Conservation (phyloP, 2,797 vertebrate species). For the Coccyzus lansbergi region DNA sequence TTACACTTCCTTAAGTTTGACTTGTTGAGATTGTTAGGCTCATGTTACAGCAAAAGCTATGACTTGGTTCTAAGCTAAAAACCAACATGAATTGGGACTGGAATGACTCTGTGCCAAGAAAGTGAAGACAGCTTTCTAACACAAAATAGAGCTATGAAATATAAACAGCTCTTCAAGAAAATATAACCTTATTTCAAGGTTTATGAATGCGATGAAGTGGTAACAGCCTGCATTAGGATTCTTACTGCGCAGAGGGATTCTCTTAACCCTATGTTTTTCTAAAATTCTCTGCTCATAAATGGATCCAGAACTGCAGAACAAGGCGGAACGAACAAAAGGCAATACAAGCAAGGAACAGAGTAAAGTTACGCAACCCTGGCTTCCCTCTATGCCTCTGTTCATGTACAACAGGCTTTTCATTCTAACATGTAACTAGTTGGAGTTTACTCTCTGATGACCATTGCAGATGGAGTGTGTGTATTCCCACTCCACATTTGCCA, state of each 20-base stretch:
- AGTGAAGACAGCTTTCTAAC: background rate
- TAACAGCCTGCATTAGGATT: background rate
- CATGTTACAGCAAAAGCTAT: background rate
- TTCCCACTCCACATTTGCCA: background rate
- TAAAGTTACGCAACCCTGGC: background rate
- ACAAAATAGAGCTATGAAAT: background rate
- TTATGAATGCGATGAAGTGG: background rate
- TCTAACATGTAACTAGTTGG: background rate
- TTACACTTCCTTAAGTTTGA: background rate
- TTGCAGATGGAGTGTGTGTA: background rate
- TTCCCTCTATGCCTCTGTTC: background rate
- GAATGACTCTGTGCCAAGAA: background rate
- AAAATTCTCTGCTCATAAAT: background rate
- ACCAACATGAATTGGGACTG: background rate
- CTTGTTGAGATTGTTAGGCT: background rate
- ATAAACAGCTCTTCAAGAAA: background rate
- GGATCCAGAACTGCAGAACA: background rate
- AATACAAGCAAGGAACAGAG: background rate
- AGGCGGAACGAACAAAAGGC: slow-evolving; percentile 5
- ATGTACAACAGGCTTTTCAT: slow-evolving; percentile 19
- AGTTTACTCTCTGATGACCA: background rate
- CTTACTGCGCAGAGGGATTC: background rate
- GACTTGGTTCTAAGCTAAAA: background rate
- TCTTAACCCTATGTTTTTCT: background rate
- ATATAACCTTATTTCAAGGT: background rate